These are phyloP conservation scores for Verasper variegatus DNA, from an alignment of 2,113 vertebrate genomes.

Conservation along the genomic window DNA sequence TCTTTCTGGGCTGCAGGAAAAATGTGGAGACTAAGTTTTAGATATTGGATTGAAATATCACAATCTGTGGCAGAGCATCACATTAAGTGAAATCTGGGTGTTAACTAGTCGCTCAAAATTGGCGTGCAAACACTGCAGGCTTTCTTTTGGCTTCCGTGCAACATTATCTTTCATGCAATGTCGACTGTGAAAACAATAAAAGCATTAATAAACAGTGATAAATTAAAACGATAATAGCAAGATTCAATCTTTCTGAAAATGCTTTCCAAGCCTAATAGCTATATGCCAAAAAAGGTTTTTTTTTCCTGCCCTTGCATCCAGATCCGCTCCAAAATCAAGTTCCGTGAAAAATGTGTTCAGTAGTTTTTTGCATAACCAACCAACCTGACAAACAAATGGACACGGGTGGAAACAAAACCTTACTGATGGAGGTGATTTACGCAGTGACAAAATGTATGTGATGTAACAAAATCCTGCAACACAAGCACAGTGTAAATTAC, in stretches of 20 bases:
- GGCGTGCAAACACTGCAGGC: not conserved
- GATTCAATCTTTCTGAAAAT: not conserved
- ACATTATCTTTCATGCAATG: not conserved
- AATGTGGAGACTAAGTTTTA: not conserved
- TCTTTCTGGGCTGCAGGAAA: not conserved
- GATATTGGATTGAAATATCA: not conserved
- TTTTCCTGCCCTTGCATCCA: no score
- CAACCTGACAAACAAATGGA: no score
- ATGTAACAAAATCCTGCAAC: not conserved
- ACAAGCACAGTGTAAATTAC: no score
- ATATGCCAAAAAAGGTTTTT: not conserved
- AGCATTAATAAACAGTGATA: not conserved
- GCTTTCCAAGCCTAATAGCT: not conserved
- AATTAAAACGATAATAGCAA: not conserved
- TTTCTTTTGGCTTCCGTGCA: not conserved
- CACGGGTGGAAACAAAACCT: no score
- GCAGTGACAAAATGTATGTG: not conserved
- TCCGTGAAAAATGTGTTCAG: no score
- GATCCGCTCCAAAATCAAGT: no score
- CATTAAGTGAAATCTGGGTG: not conserved
- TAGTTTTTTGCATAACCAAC: no score
- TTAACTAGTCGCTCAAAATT: not conserved
- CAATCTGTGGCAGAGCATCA: not conserved
- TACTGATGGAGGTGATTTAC: no score
- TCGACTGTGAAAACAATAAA: not conserved